Percentiles rank a stretch among this genome's conserved stretches.
phyloP scores from a whole-genome alignment of 2,797 vertebrate genomes.

The Paratrypauchen microcephalus region DNA sequence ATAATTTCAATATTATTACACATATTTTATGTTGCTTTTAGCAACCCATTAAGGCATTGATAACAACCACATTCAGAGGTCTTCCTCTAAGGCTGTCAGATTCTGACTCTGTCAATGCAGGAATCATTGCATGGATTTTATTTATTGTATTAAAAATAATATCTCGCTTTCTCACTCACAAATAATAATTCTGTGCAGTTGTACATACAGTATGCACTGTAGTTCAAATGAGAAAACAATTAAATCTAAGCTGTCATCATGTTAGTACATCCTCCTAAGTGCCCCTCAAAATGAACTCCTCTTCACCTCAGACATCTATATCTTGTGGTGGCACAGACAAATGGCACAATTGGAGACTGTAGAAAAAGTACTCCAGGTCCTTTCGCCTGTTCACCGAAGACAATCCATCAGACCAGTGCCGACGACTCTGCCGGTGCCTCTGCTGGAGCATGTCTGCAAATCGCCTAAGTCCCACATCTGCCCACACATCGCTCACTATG shows the following conservation, averaged over 20 bases:
- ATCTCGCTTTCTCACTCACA: not conserved
- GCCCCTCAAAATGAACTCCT: slow-evolving; percentile 68
- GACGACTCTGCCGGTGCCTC: slow-evolving; percentile 50
- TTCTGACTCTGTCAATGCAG: no score
- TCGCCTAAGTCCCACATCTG: slow-evolving; percentile 64
- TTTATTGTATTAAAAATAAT: not conserved
- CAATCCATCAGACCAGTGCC: slow-evolving; percentile 68
- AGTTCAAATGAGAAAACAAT: slow-evolving; percentile 14
- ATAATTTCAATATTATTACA: not conserved
- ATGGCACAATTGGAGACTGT: slow-evolving; percentile 74
- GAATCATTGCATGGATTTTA: not conserved
- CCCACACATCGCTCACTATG: slow-evolving; percentile 61
- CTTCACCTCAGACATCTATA: slow-evolving; percentile 68
- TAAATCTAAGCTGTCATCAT: slow-evolving; percentile 57
- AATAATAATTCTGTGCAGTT: not conserved
- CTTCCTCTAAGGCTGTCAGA: not conserved
- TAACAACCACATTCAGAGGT: not conserved
- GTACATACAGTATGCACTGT: not conserved
- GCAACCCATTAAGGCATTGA: not conserved
- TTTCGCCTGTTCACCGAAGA: slow-evolving; percentile 63
- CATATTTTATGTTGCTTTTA: not conserved
- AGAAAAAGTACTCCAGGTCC: slow-evolving; percentile 74
- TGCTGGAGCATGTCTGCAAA: slow-evolving; percentile 56
- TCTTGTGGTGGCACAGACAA: slow-evolving; percentile 76
- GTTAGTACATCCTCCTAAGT: slow-evolving; percentile 46